Percentiles rank a stretch among this genome's conserved stretches.
These are phyloP conservation scores for Nomada hirtipes DNA, from an alignment of 2,888 invertebrate genomes.

Conservation along the genomic window DNA sequence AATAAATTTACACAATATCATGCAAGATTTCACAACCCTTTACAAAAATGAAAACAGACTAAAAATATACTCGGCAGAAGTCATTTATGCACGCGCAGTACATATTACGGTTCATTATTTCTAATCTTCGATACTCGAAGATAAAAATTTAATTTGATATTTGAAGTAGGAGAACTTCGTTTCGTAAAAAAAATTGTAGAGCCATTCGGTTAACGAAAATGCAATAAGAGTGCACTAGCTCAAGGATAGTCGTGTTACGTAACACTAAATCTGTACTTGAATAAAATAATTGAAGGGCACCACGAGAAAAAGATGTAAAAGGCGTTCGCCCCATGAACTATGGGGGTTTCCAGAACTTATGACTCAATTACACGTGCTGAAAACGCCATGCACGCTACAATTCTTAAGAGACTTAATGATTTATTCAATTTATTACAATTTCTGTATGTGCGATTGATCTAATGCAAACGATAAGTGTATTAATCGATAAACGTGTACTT, in stretches of 20 bases:
- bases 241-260: constrained; percentile 73
- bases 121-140: too few species aligned
- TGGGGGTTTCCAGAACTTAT: constrained; percentile 13
- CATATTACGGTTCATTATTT: neutral
- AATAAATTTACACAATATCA: neutral
- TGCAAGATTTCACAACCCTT: constrained; percentile 21
- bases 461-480: neutral
- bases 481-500: constrained; percentile 9
- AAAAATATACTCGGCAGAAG: too few species aligned
- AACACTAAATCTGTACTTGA: constrained; percentile 58
- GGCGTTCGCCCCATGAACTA: neutral
- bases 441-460: neutral
- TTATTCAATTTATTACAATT: neutral
- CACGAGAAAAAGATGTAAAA: neutral
- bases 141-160: neutral
- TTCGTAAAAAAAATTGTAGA: constrained; percentile 7
- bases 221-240: constrained; percentile 73
- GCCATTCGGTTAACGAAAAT: constrained; percentile 26
- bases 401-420: neutral
- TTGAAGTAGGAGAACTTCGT: neutral
- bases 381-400: constrained; percentile 33
- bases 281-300: neutral
- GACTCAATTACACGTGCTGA: constrained; percentile 50
- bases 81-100: neutral
- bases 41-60: neutral